phyloP scores from a whole-genome alignment of 2,113 vertebrate genomes.

The Hemiscyllium ocellatum region DNA sequence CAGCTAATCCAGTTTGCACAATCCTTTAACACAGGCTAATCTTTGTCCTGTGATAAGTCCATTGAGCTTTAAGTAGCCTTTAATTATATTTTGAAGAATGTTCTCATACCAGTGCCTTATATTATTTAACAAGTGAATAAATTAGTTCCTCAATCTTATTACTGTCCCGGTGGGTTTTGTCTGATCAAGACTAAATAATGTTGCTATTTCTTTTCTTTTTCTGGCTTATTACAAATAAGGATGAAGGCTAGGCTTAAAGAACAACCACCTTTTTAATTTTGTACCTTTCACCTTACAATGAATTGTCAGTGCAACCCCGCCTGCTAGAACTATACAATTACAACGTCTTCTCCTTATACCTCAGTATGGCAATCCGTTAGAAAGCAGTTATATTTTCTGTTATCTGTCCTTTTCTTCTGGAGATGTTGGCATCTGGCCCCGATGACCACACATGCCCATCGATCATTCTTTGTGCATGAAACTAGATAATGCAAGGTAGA shows the following conservation, averaged over 20 bases:
- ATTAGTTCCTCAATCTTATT: conserved; percentile 33
- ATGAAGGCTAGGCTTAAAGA: conserved; percentile 9
- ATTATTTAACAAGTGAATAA: conserved; percentile 33
- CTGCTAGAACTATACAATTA: background rate
- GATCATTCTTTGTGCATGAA: background rate
- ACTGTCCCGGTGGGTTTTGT: background rate
- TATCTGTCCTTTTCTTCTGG: background rate
- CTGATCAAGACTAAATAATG: conserved; percentile 29
- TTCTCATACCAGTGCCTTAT: conserved; percentile 19
- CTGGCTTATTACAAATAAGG: conserved; percentile 20
- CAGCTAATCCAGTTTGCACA: background rate
- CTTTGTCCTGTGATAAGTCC: background rate
- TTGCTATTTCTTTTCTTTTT: conserved; percentile 10
- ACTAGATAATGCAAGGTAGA: background rate
- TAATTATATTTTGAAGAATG: conserved; percentile 34
- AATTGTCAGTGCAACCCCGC: background rate
- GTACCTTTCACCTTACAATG: background rate
- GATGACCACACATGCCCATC: too few species aligned
- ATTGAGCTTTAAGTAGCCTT: conserved; percentile 23
- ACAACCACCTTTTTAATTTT: background rate
- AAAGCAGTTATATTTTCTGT: background rate
- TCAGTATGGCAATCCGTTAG: background rate
- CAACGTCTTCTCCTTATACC: background rate
- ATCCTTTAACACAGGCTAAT: background rate
- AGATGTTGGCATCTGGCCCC: background rate